These are phyloP conservation scores for Oryzias curvinotus DNA, from an alignment of 2,113 vertebrate species.

Conservation along the genomic window DNA sequence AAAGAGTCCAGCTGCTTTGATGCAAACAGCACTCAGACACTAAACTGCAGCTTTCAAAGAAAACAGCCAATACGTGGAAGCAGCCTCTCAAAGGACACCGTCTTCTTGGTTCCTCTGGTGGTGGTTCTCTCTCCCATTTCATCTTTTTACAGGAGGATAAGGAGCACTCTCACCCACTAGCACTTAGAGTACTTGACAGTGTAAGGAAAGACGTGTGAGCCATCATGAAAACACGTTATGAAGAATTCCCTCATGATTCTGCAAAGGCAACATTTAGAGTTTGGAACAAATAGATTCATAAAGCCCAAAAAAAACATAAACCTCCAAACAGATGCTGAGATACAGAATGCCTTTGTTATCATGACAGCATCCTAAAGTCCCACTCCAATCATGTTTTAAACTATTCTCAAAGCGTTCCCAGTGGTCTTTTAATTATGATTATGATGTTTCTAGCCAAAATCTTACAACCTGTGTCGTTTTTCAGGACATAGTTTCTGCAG, in stretches of 20 bases:
- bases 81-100: not conserved
- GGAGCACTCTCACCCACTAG: constrained; percentile 10
- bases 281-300: constrained; percentile 8
- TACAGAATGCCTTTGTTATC: too few species aligned
- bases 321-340: too few species aligned
- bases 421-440: too few species aligned
- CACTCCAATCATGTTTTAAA: too few species aligned
- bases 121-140: constrained; percentile 1
- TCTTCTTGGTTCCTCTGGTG: constrained; percentile 1
- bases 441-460: too few species aligned
- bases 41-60: constrained; percentile 1
- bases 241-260: constrained; percentile 29
- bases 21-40: constrained; percentile 3
- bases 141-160: constrained; percentile 3
- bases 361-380: too few species aligned
- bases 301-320: not conserved
- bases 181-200: constrained; percentile 15
- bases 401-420: too few species aligned
- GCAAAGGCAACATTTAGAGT: constrained; percentile 1
- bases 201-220: constrained; percentile 6
- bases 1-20: not conserved
- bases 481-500: too few species aligned
- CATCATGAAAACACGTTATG: constrained; percentile 15
- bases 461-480: too few species aligned
- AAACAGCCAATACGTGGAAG: not conserved